Base-by-base conservation (phyloP, 1,140 invertebrate species). In the Drosophila nebulosa region DNA sequence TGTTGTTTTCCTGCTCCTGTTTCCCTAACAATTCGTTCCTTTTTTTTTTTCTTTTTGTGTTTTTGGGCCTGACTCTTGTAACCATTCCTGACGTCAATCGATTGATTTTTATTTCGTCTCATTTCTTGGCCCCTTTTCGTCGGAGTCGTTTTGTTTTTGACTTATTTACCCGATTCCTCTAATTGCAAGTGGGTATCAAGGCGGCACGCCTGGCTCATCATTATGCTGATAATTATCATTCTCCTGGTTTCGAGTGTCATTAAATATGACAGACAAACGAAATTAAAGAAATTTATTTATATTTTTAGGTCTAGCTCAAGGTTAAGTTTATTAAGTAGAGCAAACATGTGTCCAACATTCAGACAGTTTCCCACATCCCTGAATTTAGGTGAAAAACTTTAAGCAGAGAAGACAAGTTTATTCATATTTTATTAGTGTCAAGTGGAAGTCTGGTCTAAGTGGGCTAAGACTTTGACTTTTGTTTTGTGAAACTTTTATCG, bases 71-170 rank as follows among this genome's bases (percentile, higher is more conserved):
- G 36, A 56, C 74, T 68, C 69, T 72, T 76, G 42, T 58, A 61
- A 26, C 18, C 35, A 26, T 39, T 74, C 64, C 79, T 86, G 81
- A 86, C 83, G 83, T 86, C 83, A 86, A 88, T 86, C 83, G 83
- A 86, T 86, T 88, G 83, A 83, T 78, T 86, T 81, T 70, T 21
- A 36, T 50, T 58, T 46, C 18, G 39, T 50, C 26, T 7, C 26
- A 6, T 56, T 27, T 56, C 16, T 27, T 26, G 21, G 39, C 14
- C 30, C 64, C 50, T 14, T 21, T 46, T 46, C n/a, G n/a, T 6
- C 2, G 16, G 2, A 4, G n/a, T 30, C 7, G 7, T 30, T 30
- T 9, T 7, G 26, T 27, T 27, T 42, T 10, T 1, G 16, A 35
- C 26, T 50, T 63, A 78, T 69, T 30, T 67, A 51, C 39, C 27